phyloP scores from a whole-genome alignment of 2,888 invertebrate species.

The Machimus atricapillus region DNA sequence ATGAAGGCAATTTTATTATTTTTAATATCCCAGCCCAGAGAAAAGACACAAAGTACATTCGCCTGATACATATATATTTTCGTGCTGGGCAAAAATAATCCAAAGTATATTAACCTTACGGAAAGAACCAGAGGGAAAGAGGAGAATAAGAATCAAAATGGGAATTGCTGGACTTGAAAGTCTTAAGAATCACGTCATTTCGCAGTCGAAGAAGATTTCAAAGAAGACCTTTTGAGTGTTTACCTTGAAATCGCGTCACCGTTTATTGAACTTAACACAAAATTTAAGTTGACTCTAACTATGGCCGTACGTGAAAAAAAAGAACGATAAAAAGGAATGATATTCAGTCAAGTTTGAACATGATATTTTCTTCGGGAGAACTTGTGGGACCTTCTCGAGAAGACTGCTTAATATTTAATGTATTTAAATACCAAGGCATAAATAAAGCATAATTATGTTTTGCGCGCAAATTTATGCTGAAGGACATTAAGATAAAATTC shows the following conservation, averaged over 20 bases:
- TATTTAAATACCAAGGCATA: not conserved
- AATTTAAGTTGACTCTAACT: constrained; percentile 20
- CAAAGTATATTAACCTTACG: constrained; percentile 8
- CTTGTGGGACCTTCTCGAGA: not conserved
- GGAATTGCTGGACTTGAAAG: not conserved
- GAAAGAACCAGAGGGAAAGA: constrained; percentile 1
- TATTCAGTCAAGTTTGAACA: not conserved
- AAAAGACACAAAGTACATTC: not conserved
- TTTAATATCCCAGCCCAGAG: not conserved
- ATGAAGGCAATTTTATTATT: not conserved
- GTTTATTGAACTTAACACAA: constrained; percentile 29
- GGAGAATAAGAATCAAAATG: constrained; percentile 2
- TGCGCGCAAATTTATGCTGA: not conserved
- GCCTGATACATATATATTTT: not conserved
- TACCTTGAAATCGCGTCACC: constrained; percentile 33
- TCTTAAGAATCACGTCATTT: constrained; percentile 21
- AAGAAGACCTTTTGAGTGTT: constrained; percentile 9
- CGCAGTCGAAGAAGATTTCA: constrained; percentile 1
- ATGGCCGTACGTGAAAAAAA: not conserved
- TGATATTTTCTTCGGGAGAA: not conserved
- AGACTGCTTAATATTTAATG: not conserved
- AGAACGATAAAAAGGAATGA: not conserved
- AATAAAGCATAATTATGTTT: not conserved
- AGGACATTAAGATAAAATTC: not conserved
- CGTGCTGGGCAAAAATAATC: not conserved